Base-by-base conservation (phyloP, 2,113 vertebrate genomes). In the Chiloscyllium plagiosum region DNA sequence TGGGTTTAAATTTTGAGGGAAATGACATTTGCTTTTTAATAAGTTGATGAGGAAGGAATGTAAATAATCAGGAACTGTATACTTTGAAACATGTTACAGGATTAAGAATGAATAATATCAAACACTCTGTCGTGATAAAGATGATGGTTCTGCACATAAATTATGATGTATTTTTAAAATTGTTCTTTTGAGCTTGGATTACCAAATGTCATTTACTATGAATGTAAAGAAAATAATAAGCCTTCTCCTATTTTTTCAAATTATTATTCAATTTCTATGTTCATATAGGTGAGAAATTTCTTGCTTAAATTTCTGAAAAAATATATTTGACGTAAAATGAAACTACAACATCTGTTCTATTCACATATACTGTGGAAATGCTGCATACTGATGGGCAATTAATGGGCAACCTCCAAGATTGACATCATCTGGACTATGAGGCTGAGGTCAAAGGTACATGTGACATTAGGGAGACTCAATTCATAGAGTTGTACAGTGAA, bases 191-290 rank as follows among this genome's bases (percentile, higher is more conserved):
- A 93, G n/a, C 66, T 68, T 42, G 42, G 80, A 42, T 83, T 19
- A 83, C 37, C 80, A 19, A 83, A n/a, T 66, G 61, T 93, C 89
- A 65, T 1, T 66, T 93, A 47, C 56, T 5, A 33, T 61, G 19
- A 66, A 93, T 66, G 89, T 93, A 93, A 93, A 15, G 19, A 68
- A 61, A 19, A 68, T 93, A 61, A 92, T 92, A 68, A 68, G 20
- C 33, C 17, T n/a, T 37, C 61, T 33, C 33, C 37, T 66, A 66
- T 8, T 33, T 42, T 19, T 37, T 66, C 89, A 93, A 19, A 33
- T 22, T n/a, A 92, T 66, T 61, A 93, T 68, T 93, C 89, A 68
- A 93, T 93, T 66, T 93, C 61, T 93, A 66, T 68, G 89, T 93
- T 93, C 66, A 66, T 68, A 37, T 24, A 20, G 33, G 37, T 65